Evolutionary conservation across 2,888 invertebrate genomes (phyloP), one percentile per base, ranked within the genome.

Genomic region (Baronia brevicornis): DNA sequence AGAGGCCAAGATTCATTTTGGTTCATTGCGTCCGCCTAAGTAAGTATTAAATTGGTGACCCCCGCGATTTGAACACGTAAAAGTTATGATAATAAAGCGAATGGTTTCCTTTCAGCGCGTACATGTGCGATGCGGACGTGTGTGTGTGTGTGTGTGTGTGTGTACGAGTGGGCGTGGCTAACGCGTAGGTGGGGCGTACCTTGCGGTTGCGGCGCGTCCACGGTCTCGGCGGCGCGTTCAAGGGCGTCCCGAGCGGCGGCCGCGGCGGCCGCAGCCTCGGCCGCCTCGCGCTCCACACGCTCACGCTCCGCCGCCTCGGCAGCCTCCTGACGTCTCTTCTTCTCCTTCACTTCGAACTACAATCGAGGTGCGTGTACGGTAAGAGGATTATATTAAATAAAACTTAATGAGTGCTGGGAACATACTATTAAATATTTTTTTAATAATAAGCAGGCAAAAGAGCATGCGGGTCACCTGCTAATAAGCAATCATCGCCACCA

Each of bases 271-370:
- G 63, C 70, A 1, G 82, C 78, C 37, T 82, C 86, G 0, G 84
- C 82, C 2, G 84, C 85, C 22, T 85, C 84, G 0, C 88, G 85
- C 55, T 89, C 90, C 45, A 87, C 85, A 44, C 89, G 86, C 51
- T 90, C 90, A 41, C 92, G 88, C 67, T 93, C 93, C 0, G 92
- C 92, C 51, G 93, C 91, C 59, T 94, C 93, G 15, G 92, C 93
- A 44, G 92, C 91, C 61, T 95, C 94, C 70, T 94, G 92, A 44
- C 93, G 89, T 58, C 94, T 89, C 84, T 95, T 94, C 86, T 95
- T 89, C 85, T 98, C 97, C 84, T 96, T 95, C 85, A 98, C 89
- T 88, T 98, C 98, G 87, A 95, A 97, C 97, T 98, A n/a, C n/a
- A n/a, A n/a, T n/a, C n/a, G n/a, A n/a, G n/a, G n/a, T n/a, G n/a